A percentile compares a stretch with the other conserved stretches of the same genome.
These are phyloP conservation scores for Tribolium madens DNA, from an alignment of 1,140 invertebrate genomes.

Conservation along the genomic window DNA sequence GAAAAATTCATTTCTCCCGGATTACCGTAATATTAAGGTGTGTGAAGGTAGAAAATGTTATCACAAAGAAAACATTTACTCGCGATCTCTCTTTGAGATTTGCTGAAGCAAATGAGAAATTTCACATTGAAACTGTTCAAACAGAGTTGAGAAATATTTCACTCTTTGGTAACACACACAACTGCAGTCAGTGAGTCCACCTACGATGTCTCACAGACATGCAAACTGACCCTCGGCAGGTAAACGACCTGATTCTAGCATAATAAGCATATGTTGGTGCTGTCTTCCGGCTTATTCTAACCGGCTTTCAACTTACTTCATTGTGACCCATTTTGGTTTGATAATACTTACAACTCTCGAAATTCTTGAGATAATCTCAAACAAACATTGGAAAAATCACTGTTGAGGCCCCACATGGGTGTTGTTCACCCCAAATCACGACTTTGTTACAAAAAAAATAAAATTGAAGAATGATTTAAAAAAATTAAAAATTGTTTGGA, in stretches of 20 bases:
- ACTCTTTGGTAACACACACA: not conserved
- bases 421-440: too few relatives aligned
- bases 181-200: slow-evolving; percentile 16
- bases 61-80: not conserved
- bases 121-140: too few relatives aligned
- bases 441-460: too few relatives aligned
- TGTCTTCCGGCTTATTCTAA: slow-evolving; percentile 18
- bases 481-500: too few relatives aligned
- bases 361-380: too few relatives aligned
- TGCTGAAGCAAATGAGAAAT: not conserved
- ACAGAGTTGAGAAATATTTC: not conserved
- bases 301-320: not conserved
- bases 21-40: too few relatives aligned
- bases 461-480: too few relatives aligned
- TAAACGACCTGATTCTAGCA: slow-evolving; percentile 28
- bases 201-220: slow-evolving; percentile 32
- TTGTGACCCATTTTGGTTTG: slow-evolving; percentile 5
- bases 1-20: too few relatives aligned
- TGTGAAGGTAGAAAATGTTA: too few relatives aligned
- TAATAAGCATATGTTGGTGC: slow-evolving; percentile 31
- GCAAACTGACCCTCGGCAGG: slow-evolving; percentile 31
- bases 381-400: too few relatives aligned
- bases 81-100: not conserved
- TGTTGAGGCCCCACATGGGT: too few relatives aligned
- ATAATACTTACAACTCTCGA: not conserved